Evolutionary conservation across 2,888 invertebrate genomes (phyloP).

Genomic region (Tenthredo livida): DNA sequence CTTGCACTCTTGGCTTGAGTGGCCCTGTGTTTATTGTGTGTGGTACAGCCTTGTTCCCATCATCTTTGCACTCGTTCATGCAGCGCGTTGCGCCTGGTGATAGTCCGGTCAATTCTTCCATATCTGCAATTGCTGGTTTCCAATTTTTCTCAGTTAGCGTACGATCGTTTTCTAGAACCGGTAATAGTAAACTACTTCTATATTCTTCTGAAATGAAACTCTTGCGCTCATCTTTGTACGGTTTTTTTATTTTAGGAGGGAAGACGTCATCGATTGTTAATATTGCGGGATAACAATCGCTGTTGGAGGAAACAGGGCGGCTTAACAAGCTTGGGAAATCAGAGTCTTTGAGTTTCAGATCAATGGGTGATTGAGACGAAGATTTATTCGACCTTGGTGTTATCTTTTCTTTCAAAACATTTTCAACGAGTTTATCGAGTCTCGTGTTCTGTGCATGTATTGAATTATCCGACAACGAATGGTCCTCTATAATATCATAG

Average conservation of each 20-base stretch:
- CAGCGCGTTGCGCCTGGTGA: neutral
- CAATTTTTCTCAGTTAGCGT: slow-evolving; percentile 13
- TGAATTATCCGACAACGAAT: neutral
- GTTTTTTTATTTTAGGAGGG: neutral
- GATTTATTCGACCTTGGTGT: neutral
- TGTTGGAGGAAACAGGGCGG: neutral
- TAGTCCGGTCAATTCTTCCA: slow-evolving; percentile 1
- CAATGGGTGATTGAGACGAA: neutral
- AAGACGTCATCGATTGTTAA: neutral
- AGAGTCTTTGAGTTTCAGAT: neutral
- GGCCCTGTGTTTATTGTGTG: slow-evolving; percentile 14
- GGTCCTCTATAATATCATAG: neutral
- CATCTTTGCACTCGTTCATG: slow-evolving; percentile 1
- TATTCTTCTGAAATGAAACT: neutral
- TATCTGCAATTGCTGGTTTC: neutral
- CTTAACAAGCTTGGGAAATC: neutral
- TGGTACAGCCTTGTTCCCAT: neutral
- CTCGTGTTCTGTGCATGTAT: neutral
- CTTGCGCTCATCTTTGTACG: neutral
- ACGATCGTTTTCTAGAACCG: neutral
- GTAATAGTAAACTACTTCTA: slow-evolving; percentile 24
- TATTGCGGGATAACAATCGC: slow-evolving; percentile 3
- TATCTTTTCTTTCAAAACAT: slow-evolving; percentile 1
- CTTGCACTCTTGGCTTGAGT: slow-evolving; percentile 13
- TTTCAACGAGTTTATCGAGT: neutral